Evolutionary conservation across 2,113 vertebrate genomes (phyloP), one percentile per base, ranked within the genome.

Genomic region (Oncorhynchus tshawytscha): DNA sequence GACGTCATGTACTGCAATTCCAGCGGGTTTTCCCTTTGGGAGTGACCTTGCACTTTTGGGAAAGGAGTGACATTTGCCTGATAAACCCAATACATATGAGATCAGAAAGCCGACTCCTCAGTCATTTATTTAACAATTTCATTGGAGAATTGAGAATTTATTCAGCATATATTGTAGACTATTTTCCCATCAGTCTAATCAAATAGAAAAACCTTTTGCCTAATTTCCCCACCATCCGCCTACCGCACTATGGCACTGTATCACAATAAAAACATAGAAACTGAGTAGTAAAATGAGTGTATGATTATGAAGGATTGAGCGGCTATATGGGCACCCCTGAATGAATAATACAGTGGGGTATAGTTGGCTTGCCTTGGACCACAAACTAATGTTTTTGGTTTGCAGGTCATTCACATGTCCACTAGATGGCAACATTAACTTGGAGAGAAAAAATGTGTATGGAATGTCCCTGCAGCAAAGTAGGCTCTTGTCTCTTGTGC

Each of bases 21-120:
- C 67, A 68, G 54, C n/a, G 20, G 89, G 88, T 85, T 85, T 88
- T 88, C 85, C 87, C 87, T 24, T 1, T 4, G 77, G 39, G 60
- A 71, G 76, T 90, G 84, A 81, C 82, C 77, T 87, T 87, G 78
- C 66, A 8, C 8, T 27, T 51, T 7, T 24, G 2, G n/a, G 59
- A 22, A 39, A 18, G 3, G n/a, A 24, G n/a, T 8, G 59, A 22
- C 2, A 22, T 3, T 62, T 8, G n/a, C n/a, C 3, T 62, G 18
- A 11, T 45, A 57, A 57, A 15, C 54, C 54, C 16, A 57, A 1
- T 57, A 20, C 54, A 57, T 5, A 20, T 15, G 4, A 57, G 18
- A 57, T 18, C 13, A 57, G 54, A 57, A 57, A 57, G 5, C 9
- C 15, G 18, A 57, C 16, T 57, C 54, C 54, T 6, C 54, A 57